Percentiles rank a stretch among this genome's conserved stretches.
Evolutionary conservation across 92 coral and sea anemone species (phyloP).

Genomic region (Bergia puertoricense): DNA sequence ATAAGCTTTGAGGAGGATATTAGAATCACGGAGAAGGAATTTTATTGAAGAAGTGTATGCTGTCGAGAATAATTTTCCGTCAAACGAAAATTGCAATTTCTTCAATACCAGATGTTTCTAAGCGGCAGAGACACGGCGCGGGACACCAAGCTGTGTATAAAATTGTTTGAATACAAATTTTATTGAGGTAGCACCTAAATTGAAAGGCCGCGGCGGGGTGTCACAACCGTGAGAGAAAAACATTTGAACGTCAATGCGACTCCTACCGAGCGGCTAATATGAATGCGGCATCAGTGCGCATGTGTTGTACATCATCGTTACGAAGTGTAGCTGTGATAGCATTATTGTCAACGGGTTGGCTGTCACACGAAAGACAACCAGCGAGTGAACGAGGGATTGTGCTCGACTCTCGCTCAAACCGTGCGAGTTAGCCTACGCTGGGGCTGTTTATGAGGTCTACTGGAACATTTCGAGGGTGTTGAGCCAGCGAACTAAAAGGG

Average conservation of each 20-base stretch:
- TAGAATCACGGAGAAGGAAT: background rate
- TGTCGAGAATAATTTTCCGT: background rate
- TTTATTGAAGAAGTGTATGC: background rate
- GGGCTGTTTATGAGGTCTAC: too few relatives aligned
- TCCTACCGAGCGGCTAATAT: constrained; percentile 85
- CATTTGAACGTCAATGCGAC: constrained; percentile 71
- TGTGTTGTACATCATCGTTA: constrained; percentile 7
- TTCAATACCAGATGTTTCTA: constrained; percentile 33
- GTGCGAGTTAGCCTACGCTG: background rate
- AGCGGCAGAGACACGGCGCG: background rate
- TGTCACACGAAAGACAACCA: constrained; percentile 34
- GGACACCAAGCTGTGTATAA: constrained; percentile 71
- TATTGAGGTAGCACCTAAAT: constrained; percentile 89
- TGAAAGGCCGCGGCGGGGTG: constrained; percentile 89
- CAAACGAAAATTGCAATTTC: constrained; percentile 3
- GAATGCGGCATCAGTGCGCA: constrained; percentile 10
- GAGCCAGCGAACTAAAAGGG: background rate
- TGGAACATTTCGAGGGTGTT: background rate
- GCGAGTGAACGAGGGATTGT: background rate
- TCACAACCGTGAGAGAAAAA: constrained; percentile 68
- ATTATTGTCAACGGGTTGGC: constrained; percentile 18
- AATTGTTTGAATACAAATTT: constrained; percentile 92
- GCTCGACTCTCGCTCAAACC: constrained; percentile 3
- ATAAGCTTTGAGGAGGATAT: background rate
- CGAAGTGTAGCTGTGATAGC: constrained; percentile 36